These are phyloP conservation scores for Rhinolophus sinicus DNA, from an alignment of 2,113 vertebrate genomes.

Conservation along the genomic window DNA sequence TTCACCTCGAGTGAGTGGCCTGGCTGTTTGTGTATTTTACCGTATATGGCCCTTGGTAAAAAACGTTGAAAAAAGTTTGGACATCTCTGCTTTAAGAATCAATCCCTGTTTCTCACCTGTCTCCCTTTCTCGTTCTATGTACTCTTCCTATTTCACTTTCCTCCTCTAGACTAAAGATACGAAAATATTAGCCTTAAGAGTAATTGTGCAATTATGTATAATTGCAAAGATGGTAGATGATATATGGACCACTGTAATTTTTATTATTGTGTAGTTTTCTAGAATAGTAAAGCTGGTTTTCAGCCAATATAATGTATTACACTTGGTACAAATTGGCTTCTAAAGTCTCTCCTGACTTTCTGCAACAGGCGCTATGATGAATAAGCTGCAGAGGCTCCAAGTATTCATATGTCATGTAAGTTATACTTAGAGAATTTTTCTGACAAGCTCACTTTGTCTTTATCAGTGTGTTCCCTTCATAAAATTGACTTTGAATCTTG, in stretches of 20 bases:
- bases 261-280: not conserved
- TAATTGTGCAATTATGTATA: not conserved
- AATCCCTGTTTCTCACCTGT: not conserved
- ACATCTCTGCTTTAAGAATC: too few species aligned
- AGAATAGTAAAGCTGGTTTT: not conserved
- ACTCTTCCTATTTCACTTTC: not conserved
- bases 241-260: not conserved
- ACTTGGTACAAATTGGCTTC: conserved; percentile 12
- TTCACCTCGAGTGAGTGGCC: too few species aligned
- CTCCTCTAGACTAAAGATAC: not conserved
- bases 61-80: too few species aligned
- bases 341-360: not conserved
- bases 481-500: not conserved
- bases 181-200: not conserved
- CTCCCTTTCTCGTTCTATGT: not conserved
- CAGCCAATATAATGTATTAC: not conserved
- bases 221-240: not conserved
- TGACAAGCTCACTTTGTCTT: not conserved
- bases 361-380: not conserved
- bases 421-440: not conserved
- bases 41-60: too few species aligned
- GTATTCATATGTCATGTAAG: not conserved
- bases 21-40: too few species aligned
- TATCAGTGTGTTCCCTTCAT: not conserved
- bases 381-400: not conserved